phyloP scores from a whole-genome alignment of 2,888 invertebrate genomes.

The Coelinius sp. region DNA sequence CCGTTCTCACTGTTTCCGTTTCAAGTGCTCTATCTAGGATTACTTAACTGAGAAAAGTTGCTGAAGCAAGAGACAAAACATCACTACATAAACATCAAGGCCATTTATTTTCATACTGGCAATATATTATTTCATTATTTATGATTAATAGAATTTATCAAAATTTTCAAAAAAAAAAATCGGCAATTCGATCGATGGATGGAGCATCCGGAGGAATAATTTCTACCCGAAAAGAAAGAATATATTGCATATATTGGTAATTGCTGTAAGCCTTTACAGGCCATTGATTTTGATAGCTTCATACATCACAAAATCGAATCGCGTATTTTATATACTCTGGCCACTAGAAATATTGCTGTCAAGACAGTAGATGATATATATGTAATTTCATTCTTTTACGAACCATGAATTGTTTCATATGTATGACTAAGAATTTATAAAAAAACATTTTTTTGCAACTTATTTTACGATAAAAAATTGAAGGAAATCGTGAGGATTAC shows the following conservation, averaged over 20 bases:
- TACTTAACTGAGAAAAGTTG: constrained; percentile 57
- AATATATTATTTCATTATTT: constrained; percentile 19
- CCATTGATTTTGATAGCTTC: constrained; percentile 70
- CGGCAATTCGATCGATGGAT: constrained; percentile 36
- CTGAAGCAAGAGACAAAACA: constrained; percentile 48
- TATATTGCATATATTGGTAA: constrained; percentile 62
- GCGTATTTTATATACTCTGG: constrained; percentile 45
- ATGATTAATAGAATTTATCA: constrained; percentile 27
- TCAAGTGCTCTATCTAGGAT: constrained; percentile 56
- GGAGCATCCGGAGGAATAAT: constrained; percentile 52
- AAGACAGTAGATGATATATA: constrained; percentile 51
- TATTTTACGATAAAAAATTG: neutral
- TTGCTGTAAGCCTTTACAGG: constrained; percentile 63
- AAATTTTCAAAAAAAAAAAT: neutral
- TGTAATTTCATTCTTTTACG: constrained; percentile 20
- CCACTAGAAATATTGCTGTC: constrained; percentile 33
- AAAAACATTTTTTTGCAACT: too few relatives aligned
- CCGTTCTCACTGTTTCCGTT: constrained; percentile 53
- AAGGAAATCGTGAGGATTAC: constrained; percentile 41
- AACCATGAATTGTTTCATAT: constrained; percentile 27
- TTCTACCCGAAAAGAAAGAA: neutral
- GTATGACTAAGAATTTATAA: too few relatives aligned
- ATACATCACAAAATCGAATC: constrained; percentile 68
- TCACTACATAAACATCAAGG: neutral
- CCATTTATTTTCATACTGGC: neutral